Base-by-base conservation (phyloP, 1,140 invertebrate species). In the Matsumurasca onukii region DNA sequence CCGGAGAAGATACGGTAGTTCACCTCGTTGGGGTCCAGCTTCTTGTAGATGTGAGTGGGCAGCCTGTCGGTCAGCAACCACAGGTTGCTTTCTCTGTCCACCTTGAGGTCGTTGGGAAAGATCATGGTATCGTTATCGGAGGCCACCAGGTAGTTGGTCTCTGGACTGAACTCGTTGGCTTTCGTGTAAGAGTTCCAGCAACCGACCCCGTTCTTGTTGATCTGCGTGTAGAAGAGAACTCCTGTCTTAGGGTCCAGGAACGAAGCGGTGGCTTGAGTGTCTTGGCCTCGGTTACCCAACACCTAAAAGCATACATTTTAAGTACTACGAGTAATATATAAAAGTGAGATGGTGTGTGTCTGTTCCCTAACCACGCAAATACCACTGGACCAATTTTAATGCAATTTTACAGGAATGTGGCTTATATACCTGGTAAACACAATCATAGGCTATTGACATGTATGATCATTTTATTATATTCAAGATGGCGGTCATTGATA, bases 81-180 rank as follows among this genome's bases (percentile, higher is more conserved):
- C 0, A 92, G 73, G 51, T 86, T 88, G 3, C 86, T 84, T 5
- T 89, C 82, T 2, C 82, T 81, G 67, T 91, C 90, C 22, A 59
- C 55, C 78, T 91, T 91, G 5, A 92, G 80, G 74, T 91, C 90
- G 51, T 89, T 91, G 3, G 90, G 89, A 68, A 91, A 92, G 3
- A 91, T 80, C 86, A 91, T 86, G 1, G 86, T 88, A 0, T 82
- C 82, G 63, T 90, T 85, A 77, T 88, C 86, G 81, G 85, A 86
- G 64, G 86, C 90, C 51, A 92, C 84, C 31, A 88, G 78, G 22
- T 45, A 86, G n/a, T 72, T 73, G 0, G 72, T 75, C 1, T 73
- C 61, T 3, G 71, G 48, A 2, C 66, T 64, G 65, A 73, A 76
- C 15, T 76, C 70, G 15, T 74, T 67, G 0, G 65, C n/a, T 48